Conservation (phyloP, 1,140 invertebrate genomes). For the Antheraea pernyi region DNA sequence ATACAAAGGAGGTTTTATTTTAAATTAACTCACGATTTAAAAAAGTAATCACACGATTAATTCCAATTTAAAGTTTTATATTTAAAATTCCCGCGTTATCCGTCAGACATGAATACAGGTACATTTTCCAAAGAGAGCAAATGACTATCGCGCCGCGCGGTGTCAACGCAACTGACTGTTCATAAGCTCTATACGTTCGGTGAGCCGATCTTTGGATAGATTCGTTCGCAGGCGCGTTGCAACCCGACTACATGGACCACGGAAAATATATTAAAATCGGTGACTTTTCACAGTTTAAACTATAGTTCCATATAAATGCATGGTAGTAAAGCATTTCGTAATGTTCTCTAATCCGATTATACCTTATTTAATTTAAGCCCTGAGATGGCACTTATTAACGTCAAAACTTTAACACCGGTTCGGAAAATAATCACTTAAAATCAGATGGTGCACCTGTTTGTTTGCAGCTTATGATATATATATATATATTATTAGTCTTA, state of each 20-base stretch:
- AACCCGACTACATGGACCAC: not conserved
- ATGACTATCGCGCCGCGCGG: conserved; percentile 19
- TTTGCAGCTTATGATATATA: no score
- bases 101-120: not conserved
- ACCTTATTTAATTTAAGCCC: no score
- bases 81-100: not conserved
- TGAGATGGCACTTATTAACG: no score
- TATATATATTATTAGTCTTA: no score
- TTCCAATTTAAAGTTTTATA: no score
- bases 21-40: not conserved
- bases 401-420: no score
- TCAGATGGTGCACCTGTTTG: no score
- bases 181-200: not conserved
- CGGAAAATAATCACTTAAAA: no score
- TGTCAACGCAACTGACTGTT: conserved; percentile 15
- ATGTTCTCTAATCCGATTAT: no score
- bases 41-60: not conserved
- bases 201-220: not conserved
- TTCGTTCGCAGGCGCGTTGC: conserved; percentile 16
- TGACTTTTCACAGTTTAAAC: no score
- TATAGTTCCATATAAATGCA: no score
- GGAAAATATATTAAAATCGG: not conserved
- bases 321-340: no score
- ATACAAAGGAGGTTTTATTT: not conserved
- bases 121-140: conserved; percentile 14